These are phyloP conservation scores for Ips typographus DNA, from an alignment of 1,140 invertebrate species.

Conservation along the genomic window DNA sequence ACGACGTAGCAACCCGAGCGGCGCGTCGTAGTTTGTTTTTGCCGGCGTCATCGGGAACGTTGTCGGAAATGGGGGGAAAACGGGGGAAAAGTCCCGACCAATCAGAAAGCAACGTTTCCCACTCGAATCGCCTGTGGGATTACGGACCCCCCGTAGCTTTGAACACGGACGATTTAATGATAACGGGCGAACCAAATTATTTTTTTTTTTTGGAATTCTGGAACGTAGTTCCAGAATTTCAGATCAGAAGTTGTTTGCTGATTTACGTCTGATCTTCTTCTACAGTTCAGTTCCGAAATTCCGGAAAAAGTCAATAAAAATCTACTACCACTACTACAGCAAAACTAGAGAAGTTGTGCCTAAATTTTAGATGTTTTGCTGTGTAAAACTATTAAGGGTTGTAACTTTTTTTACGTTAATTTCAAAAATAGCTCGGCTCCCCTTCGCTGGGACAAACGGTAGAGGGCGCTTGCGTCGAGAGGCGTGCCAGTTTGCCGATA, in stretches of 20 bases:
- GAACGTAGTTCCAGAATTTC: background rate
- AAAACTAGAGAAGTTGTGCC: too few relatives aligned
- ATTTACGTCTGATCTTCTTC: too few relatives aligned
- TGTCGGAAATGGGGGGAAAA: background rate
- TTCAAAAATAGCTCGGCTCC: conserved; percentile 37
- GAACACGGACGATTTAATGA: background rate
- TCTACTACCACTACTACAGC: too few relatives aligned
- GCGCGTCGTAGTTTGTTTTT: conserved; percentile 49
- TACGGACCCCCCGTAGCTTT: background rate
- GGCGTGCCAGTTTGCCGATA: conserved; percentile 47
- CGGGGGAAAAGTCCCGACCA: conserved; percentile 30
- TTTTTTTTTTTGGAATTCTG: background rate
- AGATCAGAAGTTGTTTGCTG: background rate
- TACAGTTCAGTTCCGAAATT: too few relatives aligned
- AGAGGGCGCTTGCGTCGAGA: conserved; percentile 28
- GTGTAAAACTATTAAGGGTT: too few relatives aligned
- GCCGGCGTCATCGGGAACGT: conserved; percentile 34
- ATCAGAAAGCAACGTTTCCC: conserved; percentile 33
- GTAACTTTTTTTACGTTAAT: conserved; percentile 31
- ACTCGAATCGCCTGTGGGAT: conserved; percentile 4
- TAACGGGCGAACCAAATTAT: background rate
- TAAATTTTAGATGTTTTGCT: too few relatives aligned
- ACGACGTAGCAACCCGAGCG: conserved; percentile 42
- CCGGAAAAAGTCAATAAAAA: too few relatives aligned
- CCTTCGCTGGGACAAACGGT: conserved; percentile 3